Base-by-base conservation (phyloP, 2,888 invertebrate species). In the Lydus trimaculatus region DNA sequence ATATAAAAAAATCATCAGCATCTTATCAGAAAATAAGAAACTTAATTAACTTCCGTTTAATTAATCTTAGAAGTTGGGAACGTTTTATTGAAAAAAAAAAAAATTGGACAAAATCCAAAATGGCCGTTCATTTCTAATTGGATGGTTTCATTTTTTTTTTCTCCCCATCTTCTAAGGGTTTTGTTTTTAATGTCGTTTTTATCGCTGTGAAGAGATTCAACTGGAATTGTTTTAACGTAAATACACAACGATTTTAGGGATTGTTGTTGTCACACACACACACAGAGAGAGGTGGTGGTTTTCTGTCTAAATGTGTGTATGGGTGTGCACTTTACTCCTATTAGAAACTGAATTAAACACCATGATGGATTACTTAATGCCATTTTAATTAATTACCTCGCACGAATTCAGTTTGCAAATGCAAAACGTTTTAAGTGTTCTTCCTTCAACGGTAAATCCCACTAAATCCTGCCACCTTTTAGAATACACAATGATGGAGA, bases 321-420 rank as follows among this genome's bases (percentile, higher is more conserved):
- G 48, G 20, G 11, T 59, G 66, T 72, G 77, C 77, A 76, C 77
- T 76, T 72, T 72, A 71, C 72, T 75, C 64, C 74, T 74, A 74
- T 76, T 77, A 75, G 70, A 72, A 71, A 73, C 76, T 74, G 77
- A 77, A 78, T 79, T 79, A 79, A 80, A 79, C 75, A 73, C 75
- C 72, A 76, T 81, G 80, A 81, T 80, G 80, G 80, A 80, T 81
- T 80, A 77, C 79, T 79, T 80, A 81, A 80, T 79, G 79, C 76
- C 77, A 74, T 77, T 77, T 78, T 81, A 80, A 81, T 81, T 81
- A 80, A 81, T 81, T 81, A 78, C 79, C 74, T 71, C 75, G 75
- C 76, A 78, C 75, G 71, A 48, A 65, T 52, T 65, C 25, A 52
- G 58, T 56, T 58, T 64, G 31, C 63, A 39, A 67, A 67, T 67